A percentile compares a stretch with the other conserved stretches of the same genome.
Conservation (phyloP, 2,113 vertebrate species). For the Podarcis raffonei region DNA sequence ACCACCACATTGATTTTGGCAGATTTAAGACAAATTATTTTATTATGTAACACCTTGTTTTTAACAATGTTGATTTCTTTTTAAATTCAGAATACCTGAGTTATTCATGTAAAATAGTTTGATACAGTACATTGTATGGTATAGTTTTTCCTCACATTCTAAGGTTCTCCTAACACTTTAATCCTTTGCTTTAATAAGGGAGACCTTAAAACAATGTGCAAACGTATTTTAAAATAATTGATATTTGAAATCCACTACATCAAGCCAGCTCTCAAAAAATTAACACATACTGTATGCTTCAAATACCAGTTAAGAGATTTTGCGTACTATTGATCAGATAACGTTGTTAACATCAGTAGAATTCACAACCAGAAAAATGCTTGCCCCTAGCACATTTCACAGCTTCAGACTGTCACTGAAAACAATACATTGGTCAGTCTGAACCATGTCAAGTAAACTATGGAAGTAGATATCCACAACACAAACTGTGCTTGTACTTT, state of each 20-base stretch:
- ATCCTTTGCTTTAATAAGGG: constrained; percentile 80
- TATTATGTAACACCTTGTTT: constrained; percentile 89
- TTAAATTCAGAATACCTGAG: constrained; percentile 94
- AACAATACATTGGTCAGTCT: constrained; percentile 80
- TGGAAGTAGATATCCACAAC: constrained; percentile 85
- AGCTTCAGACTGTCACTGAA: constrained; percentile 84
- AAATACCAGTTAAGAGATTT: constrained; percentile 82
- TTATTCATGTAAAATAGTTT: constrained; percentile 99
- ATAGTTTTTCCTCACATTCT: constrained; percentile 88
- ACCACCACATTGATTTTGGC: constrained; percentile 6
- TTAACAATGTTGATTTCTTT: constrained; percentile 87
- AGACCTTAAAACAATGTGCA: constrained; percentile 78
- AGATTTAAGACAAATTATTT: constrained; percentile 91
- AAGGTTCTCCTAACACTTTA: constrained; percentile 89
- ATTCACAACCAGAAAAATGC: constrained; percentile 81
- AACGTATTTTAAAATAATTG: constrained; percentile 75
- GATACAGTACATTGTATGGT: constrained; percentile 98
- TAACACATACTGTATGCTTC: constrained; percentile 76
- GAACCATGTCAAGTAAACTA: constrained; percentile 87
- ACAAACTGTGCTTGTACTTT: constrained; percentile 85
- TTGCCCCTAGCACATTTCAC: constrained; percentile 86
- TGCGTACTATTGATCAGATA: constrained; percentile 76
- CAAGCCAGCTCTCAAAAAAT: constrained; percentile 77
- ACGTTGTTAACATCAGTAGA: constrained; percentile 78
- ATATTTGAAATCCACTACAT: constrained; percentile 81